phyloP scores from a whole-genome alignment of 2,797 vertebrate genomes.

The Hoplostethus mediterraneus region DNA sequence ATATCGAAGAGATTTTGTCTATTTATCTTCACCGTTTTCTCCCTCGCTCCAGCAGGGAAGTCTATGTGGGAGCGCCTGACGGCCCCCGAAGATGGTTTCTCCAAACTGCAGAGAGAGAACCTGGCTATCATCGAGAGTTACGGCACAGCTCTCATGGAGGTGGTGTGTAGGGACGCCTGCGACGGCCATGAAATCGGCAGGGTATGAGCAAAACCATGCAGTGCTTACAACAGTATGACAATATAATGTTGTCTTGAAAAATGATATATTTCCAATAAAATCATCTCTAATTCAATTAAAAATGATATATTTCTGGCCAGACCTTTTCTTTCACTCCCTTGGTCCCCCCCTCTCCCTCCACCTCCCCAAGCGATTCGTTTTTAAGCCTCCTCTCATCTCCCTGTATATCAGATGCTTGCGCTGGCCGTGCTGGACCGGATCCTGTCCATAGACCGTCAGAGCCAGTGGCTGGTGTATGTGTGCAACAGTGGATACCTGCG shows the following conservation, averaged over 20 bases:
- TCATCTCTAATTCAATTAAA: too few relatives aligned
- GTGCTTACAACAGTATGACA: not conserved
- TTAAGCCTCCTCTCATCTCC: not conserved
- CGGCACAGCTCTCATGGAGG: constrained; percentile 96
- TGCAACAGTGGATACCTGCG: constrained; percentile 97
- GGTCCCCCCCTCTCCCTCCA: not conserved
- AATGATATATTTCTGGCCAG: too few relatives aligned
- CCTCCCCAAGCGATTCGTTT: not conserved
- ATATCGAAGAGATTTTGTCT: not conserved
- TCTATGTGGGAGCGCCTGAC: constrained; percentile 98
- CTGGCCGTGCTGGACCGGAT: constrained; percentile 95
- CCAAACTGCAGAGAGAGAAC: constrained; percentile 96
- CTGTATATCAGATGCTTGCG: constrained; percentile 91
- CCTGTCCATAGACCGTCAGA: constrained; percentile 94
- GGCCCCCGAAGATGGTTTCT: constrained; percentile 95
- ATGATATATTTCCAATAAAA: too few relatives aligned
- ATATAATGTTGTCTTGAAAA: too few relatives aligned
- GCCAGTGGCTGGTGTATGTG: constrained; percentile 94
- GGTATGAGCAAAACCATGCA: constrained; percentile 75
- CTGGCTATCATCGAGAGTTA: constrained; percentile 97
- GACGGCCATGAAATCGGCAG: constrained; percentile 97
- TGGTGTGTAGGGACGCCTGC: constrained; percentile 96
- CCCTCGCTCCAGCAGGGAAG: constrained; percentile 83
- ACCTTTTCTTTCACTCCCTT: not conserved
- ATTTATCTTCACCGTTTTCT: not conserved